Evolutionary conservation across 2,113 vertebrate genomes (phyloP).

Genomic region (Leptobrachium leishanense): DNA sequence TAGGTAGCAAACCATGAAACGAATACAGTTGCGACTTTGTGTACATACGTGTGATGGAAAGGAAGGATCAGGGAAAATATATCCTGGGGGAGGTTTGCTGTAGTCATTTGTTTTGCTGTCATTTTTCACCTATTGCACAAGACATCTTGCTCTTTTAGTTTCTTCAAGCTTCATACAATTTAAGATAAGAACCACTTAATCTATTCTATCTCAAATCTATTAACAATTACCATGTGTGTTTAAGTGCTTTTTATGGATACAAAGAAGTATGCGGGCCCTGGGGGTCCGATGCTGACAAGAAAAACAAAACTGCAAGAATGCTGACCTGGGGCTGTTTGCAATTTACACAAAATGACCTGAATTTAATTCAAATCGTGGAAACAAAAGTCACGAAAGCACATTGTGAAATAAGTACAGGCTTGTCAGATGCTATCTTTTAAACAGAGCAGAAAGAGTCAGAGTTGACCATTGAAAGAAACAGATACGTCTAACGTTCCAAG

Average conservation of each 20-base stretch:
- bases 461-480: not conserved
- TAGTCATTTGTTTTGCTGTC: no score
- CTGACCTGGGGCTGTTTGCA: not conserved
- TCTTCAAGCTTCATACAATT: no score
- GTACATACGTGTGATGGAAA: no score
- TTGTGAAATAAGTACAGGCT: not conserved
- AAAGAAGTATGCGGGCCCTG: not conserved
- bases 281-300: not conserved
- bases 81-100: no score
- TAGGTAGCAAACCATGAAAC: no score
- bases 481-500: not conserved
- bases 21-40: no score
- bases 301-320: conserved; percentile 13
- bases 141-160: no score
- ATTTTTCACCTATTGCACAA: no score
- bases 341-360: not conserved
- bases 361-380: not conserved
- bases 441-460: not conserved
- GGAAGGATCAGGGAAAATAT: no score
- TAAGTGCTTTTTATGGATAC: not conserved
- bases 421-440: conserved; percentile 2
- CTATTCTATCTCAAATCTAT: not conserved
- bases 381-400: conserved; percentile 8
- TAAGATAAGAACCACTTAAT: no score
- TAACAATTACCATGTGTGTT: not conserved